Base-by-base conservation (phyloP, 2,888 invertebrate genomes). In the Oegoconia quadripuncta region DNA sequence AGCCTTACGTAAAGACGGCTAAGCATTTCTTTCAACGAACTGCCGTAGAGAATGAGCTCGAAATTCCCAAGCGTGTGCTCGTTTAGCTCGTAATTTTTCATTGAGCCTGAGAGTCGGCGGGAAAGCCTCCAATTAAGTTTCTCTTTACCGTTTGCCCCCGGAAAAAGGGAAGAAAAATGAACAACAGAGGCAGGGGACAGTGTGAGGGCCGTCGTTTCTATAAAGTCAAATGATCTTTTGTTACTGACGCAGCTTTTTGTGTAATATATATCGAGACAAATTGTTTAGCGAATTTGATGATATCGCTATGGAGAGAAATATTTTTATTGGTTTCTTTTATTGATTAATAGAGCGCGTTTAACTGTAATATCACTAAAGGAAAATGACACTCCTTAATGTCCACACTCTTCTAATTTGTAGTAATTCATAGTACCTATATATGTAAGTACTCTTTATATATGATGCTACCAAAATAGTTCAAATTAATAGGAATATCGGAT, bases 51-150 rank as follows among this genome's bases (percentile, higher is more conserved):
- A 78, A 80, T 74, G 78, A 74, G 73, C 65, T 60, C 61, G 60
- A 72, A 79, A 84, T 86, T 83, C 81, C 80, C 82, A 48, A 64
- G 82, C 78, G 83, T 81, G 76, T 74, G 76, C 82, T 81, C 84
- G 78, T 83, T 84, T 86, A 74, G 72, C 81, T 82, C 82, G 82
- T 87, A 86, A 87, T 87, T 86, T 87, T 84, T 87, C 86, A 87
- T 86, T 87, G 87, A 82, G 83, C 71, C 78, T 65, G 76, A 76
- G 81, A 80, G 77, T 80, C 76, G 78, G 71, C 69, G 68, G 71
- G 66, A 79, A 82, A 77, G 80, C 84, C 84, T 77, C 80, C 87
- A 87, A 87, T 87, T 87, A 86, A 86, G 84, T 84, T 84, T 84
- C 87, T 83, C 84, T 84, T 86, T 86, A 77, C 78, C 75, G 77